These are phyloP conservation scores for Perognathus longimembris DNA, from an alignment of 2,113 vertebrate genomes.

Conservation along the genomic window DNA sequence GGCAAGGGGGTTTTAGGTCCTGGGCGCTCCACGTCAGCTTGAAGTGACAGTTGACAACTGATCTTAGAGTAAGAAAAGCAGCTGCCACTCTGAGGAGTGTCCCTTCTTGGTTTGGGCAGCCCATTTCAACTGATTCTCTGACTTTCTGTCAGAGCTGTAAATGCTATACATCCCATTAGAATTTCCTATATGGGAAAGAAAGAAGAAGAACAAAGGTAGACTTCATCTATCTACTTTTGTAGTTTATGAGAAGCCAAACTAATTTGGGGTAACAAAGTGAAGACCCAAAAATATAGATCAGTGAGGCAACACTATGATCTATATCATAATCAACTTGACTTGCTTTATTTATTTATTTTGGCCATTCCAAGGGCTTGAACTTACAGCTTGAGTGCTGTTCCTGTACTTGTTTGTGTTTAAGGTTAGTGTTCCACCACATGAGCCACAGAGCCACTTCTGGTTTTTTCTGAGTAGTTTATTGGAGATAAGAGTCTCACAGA, in stretches of 20 bases:
- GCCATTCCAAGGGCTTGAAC: too few relatives aligned
- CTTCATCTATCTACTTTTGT: background rate
- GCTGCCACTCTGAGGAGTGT: background rate
- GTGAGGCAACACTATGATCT: background rate
- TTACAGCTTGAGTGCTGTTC: too few relatives aligned
- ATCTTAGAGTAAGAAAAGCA: background rate
- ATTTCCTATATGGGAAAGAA: background rate
- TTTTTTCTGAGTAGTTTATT: too few relatives aligned
- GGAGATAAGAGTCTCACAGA: too few relatives aligned
- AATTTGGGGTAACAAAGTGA: background rate
- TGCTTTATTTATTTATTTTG: too few relatives aligned
- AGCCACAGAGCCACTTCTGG: too few relatives aligned
- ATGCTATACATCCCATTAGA: background rate
- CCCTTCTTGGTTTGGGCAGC: background rate
- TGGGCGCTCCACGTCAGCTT: background rate
- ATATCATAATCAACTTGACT: background rate
- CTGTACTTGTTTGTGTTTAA: too few relatives aligned
- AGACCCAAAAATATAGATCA: background rate
- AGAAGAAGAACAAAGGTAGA: background rate
- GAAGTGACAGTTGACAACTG: background rate
- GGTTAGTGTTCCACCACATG: too few relatives aligned
- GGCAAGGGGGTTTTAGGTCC: background rate
- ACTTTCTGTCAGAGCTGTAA: background rate
- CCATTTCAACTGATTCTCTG: background rate
- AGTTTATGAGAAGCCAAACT: background rate